Evolutionary conservation across 2,113 vertebrate genomes (phyloP).

Genomic region (Grus americana): DNA sequence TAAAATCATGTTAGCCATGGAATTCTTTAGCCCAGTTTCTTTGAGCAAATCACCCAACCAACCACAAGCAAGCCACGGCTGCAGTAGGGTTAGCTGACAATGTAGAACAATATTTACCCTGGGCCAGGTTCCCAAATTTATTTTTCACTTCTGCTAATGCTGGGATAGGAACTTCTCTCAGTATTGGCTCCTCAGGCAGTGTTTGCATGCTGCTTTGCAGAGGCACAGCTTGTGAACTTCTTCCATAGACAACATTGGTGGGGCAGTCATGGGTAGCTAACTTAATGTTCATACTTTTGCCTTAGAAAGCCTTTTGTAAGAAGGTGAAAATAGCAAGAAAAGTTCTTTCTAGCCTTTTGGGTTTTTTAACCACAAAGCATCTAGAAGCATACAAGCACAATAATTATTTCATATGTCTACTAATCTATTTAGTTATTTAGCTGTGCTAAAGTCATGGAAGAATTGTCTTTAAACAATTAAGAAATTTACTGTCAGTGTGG

Average conservation of each 20-base stretch:
- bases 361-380: not conserved
- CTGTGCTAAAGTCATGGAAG: not conserved
- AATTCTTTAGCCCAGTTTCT: not conserved
- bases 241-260: not conserved
- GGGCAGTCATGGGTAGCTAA: not conserved
- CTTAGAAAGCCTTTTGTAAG: not conserved
- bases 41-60: not conserved
- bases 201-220: not conserved
- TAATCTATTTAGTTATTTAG: not conserved
- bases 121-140: not conserved
- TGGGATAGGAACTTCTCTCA: not conserved
- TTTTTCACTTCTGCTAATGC: not conserved
- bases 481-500: not conserved
- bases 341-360: not conserved
- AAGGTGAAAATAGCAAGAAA: not conserved
- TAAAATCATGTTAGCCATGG: not conserved
- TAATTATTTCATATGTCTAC: not conserved
- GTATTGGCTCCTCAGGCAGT: not conserved
- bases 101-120: not conserved
- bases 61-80: not conserved
- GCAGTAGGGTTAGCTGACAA: not conserved
- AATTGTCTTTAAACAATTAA: not conserved
- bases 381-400: not conserved
- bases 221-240: not conserved
- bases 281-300: not conserved